These are phyloP conservation scores for Notothenia coriiceps DNA, from an alignment of 2,113 vertebrate genomes.

Conservation along the genomic window DNA sequence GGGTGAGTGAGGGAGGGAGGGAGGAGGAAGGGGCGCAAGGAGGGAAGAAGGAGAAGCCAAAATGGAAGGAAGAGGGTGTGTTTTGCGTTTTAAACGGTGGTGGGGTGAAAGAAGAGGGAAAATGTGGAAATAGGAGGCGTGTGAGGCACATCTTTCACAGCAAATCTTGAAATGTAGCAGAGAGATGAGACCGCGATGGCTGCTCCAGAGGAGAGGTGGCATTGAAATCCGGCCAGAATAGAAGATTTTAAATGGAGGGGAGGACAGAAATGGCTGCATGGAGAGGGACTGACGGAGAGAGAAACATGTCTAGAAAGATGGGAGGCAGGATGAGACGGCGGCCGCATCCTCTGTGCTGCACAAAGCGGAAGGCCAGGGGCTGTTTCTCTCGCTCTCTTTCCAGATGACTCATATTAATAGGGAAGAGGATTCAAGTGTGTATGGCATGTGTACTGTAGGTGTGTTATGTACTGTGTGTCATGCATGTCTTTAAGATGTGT, in stretches of 20 bases:
- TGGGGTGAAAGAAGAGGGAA: constrained; percentile 24
- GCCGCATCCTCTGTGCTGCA: constrained; percentile 49
- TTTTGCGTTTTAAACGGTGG: constrained; percentile 37
- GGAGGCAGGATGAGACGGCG: constrained; percentile 30
- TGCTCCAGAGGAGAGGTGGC: constrained; percentile 37
- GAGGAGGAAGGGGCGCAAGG: constrained; percentile 23
- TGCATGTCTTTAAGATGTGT: constrained; percentile 21
- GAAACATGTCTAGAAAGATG: constrained; percentile 56
- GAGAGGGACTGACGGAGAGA: constrained; percentile 57
- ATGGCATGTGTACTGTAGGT: constrained; percentile 38
- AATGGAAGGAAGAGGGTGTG: constrained; percentile 58
- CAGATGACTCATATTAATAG: constrained; percentile 38
- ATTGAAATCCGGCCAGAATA: constrained; percentile 39
- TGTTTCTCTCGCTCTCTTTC: constrained; percentile 8
- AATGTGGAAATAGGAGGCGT: constrained; percentile 16
- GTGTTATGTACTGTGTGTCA: constrained; percentile 3
- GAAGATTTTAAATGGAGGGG: constrained; percentile 53
- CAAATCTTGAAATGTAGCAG: constrained; percentile 58
- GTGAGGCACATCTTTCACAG: constrained; percentile 52
- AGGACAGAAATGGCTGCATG: constrained; percentile 62
- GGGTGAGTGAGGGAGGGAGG: not conserved
- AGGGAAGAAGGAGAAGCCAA: constrained; percentile 48
- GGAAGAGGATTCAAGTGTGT: constrained; percentile 29
- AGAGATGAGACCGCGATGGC: constrained; percentile 13
- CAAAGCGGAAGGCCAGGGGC: constrained; percentile 48